Percentiles rank a stretch among this genome's conserved stretches.
phyloP scores from a whole-genome alignment of 1,140 invertebrate genomes.

The Phthorimaea operculella region DNA sequence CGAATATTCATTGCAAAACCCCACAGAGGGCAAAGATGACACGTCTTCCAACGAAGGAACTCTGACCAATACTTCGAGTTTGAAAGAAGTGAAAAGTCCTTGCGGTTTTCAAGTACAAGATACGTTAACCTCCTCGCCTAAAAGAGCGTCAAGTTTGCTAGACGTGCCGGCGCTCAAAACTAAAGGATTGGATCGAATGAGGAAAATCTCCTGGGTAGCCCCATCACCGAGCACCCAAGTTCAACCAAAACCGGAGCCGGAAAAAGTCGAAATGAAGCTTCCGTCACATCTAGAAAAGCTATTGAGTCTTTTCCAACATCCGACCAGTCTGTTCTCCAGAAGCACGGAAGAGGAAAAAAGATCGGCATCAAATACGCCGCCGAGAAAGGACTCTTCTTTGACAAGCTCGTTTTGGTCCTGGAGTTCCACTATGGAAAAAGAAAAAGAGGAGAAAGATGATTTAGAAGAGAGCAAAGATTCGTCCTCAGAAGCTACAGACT shows the following conservation, averaged over 20 bases:
- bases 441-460: constrained; percentile 36
- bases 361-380: constrained; percentile 47
- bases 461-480: constrained; percentile 37
- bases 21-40: constrained; percentile 47
- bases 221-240: constrained; percentile 55
- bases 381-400: constrained; percentile 55
- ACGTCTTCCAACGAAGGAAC: constrained; percentile 63
- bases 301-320: constrained; percentile 68
- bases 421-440: constrained; percentile 44
- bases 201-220: constrained; percentile 70
- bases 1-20: constrained; percentile 57
- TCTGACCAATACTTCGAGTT: constrained; percentile 58
- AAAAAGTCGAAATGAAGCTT: constrained; percentile 42
- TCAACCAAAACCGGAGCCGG: constrained; percentile 39
- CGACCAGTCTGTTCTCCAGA: constrained; percentile 65
- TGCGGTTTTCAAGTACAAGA: constrained; percentile 26
- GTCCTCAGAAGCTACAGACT: constrained; percentile 49
- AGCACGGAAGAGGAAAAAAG: constrained; percentile 44
- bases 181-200: constrained; percentile 51
- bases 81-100: constrained; percentile 40
- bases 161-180: constrained; percentile 58
- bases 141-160: constrained; percentile 52
- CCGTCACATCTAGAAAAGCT: constrained; percentile 69
- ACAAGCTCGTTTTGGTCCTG: constrained; percentile 64
- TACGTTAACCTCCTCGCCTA: constrained; percentile 44